Conservation (phyloP, 2,888 invertebrate genomes). For the Agrotis ipsilon region DNA sequence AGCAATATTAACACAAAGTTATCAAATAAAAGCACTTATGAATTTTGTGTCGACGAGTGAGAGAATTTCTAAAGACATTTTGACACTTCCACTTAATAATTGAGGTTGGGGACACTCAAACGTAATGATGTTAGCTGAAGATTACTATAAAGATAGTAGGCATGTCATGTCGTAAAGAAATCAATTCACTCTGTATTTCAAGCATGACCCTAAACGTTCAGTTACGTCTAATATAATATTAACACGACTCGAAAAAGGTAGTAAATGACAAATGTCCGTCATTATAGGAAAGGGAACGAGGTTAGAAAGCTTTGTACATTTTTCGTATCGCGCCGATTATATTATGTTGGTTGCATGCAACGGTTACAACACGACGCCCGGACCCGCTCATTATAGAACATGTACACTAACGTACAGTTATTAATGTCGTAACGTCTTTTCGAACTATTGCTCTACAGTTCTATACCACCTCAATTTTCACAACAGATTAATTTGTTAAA, state of each 20-base stretch:
- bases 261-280: slow-evolving; percentile 63
- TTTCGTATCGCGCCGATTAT: slow-evolving; percentile 72
- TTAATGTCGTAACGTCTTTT: slow-evolving; percentile 78
- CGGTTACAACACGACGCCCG: slow-evolving; percentile 79
- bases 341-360: slow-evolving; percentile 72
- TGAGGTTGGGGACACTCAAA: slow-evolving; percentile 11
- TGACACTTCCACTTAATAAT: slow-evolving; percentile 20
- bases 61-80: slow-evolving; percentile 31
- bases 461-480: slow-evolving; percentile 55
- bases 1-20: slow-evolving; percentile 32
- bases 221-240: slow-evolving; percentile 45
- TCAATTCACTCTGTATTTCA: slow-evolving; percentile 20
- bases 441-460: slow-evolving; percentile 66
- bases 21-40: slow-evolving; percentile 47
- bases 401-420: slow-evolving; percentile 71
- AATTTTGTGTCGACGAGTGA: slow-evolving; percentile 27
- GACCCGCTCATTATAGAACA: slow-evolving; percentile 77
- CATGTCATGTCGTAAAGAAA: slow-evolving; percentile 4
- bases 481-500: slow-evolving; percentile 5
- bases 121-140: not conserved
- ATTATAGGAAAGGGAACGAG: slow-evolving; percentile 81
- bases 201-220: slow-evolving; percentile 21
- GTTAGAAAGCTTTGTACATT: slow-evolving; percentile 82
- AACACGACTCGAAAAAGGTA: slow-evolving; percentile 50
- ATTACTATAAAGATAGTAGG: slow-evolving; percentile 1